Conservation (phyloP, 2,888 invertebrate species). For the Xestia ashworthii region DNA sequence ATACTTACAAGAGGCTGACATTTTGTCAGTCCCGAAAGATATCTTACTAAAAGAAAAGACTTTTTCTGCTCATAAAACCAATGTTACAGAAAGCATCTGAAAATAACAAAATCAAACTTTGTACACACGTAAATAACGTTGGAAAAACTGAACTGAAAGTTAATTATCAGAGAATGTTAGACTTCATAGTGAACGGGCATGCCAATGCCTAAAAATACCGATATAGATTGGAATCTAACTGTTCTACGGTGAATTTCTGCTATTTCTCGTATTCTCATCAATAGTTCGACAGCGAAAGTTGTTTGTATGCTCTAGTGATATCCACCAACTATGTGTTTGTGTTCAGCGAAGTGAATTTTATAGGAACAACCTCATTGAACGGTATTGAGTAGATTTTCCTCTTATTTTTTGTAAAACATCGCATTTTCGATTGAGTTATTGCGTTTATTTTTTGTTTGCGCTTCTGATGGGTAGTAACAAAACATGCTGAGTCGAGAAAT, state of each 20-base stretch:
- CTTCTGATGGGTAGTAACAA: too few relatives aligned
- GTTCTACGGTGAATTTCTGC: conserved; percentile 11
- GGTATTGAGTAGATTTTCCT: background rate
- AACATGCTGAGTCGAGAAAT: background rate
- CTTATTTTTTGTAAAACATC: background rate
- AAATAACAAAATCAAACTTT: background rate
- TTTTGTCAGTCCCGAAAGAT: background rate
- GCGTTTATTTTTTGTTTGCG: background rate
- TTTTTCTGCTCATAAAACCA: background rate
- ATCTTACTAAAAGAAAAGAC: background rate
- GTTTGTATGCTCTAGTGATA: background rate
- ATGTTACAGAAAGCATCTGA: background rate
- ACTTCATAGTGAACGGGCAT: conserved; percentile 19
- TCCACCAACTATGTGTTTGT: background rate
- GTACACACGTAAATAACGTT: background rate
- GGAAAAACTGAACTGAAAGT: conserved; percentile 17
- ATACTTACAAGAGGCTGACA: background rate
- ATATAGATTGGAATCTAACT: conserved; percentile 27
- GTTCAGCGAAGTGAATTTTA: conserved; percentile 16
- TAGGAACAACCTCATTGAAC: background rate
- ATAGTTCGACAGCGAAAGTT: conserved; percentile 5
- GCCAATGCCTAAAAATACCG: background rate
- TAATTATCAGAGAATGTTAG: conserved; percentile 25
- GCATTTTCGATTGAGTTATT: background rate
- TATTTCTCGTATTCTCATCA: conserved; percentile 32